Percentiles rank a stretch among this genome's conserved stretches.
phyloP scores from a whole-genome alignment of 2,888 invertebrate genomes.

The Malacosoma neustria region DNA sequence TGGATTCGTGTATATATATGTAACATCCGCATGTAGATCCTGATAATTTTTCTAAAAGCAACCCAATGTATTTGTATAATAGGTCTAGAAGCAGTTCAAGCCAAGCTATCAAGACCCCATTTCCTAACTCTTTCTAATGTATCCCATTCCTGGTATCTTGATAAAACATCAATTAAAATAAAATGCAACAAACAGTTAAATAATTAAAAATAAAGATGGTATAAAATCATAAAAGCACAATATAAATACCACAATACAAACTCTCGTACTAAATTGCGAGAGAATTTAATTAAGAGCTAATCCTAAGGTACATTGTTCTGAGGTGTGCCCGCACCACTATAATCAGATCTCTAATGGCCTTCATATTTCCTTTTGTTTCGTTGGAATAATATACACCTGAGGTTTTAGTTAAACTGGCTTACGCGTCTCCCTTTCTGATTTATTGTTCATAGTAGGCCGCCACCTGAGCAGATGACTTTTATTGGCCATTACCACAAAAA shows the following conservation, averaged over 20 bases:
- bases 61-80: too few relatives aligned
- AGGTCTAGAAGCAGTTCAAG: too few relatives aligned
- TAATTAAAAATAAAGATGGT: too few relatives aligned
- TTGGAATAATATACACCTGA: slow-evolving; percentile 1
- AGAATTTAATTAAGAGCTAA: slow-evolving; percentile 34
- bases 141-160: too few relatives aligned
- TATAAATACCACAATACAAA: slow-evolving; percentile 17
- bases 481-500: slow-evolving; percentile 25
- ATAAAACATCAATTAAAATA: too few relatives aligned
- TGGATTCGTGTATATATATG: too few relatives aligned
- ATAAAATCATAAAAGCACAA: slow-evolving; percentile 2
- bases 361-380: slow-evolving; percentile 12
- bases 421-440: slow-evolving; percentile 24
- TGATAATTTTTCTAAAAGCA: too few relatives aligned
- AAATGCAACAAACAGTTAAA: too few relatives aligned
- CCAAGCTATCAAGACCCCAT: too few relatives aligned
- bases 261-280: slow-evolving; percentile 24
- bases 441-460: slow-evolving; percentile 24
- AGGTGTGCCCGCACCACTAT: slow-evolving; percentile 16
- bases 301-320: slow-evolving; percentile 22
- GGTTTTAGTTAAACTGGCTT: slow-evolving; percentile 21
- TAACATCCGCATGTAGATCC: too few relatives aligned
- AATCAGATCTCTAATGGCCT: slow-evolving; percentile 13
- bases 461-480: slow-evolving; percentile 36
- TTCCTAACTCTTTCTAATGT: too few relatives aligned